Evolutionary conservation across 1,140 invertebrate genomes (phyloP).

Genomic region (Delia radicum): DNA sequence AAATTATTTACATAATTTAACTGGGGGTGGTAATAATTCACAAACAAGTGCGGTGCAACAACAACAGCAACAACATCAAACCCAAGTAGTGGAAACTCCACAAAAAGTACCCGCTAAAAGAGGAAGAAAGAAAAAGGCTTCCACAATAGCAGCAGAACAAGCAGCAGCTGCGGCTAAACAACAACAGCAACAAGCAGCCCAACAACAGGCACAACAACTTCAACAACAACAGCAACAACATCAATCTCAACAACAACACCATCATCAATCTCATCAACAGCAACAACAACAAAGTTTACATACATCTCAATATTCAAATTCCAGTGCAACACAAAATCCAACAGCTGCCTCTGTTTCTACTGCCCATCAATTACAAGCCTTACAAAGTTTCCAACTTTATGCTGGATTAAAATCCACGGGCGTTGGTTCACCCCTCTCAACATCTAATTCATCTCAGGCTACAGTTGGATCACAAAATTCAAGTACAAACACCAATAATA

Average conservation of each 20-base stretch:
- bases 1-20: constrained; percentile 3
- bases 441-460: not conserved
- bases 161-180: constrained; percentile 34
- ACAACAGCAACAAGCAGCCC: constrained; percentile 35
- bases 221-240: constrained; percentile 34
- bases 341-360: constrained; percentile 15
- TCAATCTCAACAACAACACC: constrained; percentile 35
- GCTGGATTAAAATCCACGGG: constrained; percentile 56
- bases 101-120: constrained; percentile 39
- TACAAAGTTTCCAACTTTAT: constrained; percentile 60
- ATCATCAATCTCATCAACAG: constrained; percentile 17
- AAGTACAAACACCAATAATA: not conserved
- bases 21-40: constrained; percentile 22
- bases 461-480: constrained; percentile 4
- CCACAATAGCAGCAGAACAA: constrained; percentile 44
- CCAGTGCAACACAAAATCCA: not conserved
- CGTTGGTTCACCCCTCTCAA: constrained; percentile 36
- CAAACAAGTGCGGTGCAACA: constrained; percentile 28
- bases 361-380: constrained; percentile 41
- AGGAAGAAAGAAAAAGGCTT: constrained; percentile 49
- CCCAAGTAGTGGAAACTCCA: constrained; percentile 18
- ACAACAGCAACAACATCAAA: constrained; percentile 31
- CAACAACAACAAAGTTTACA: not conserved
- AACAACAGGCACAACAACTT: constrained; percentile 32
- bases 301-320: not conserved